Evolutionary conservation across 2,113 vertebrate genomes (phyloP).

Genomic region (Furnarius figulus): DNA sequence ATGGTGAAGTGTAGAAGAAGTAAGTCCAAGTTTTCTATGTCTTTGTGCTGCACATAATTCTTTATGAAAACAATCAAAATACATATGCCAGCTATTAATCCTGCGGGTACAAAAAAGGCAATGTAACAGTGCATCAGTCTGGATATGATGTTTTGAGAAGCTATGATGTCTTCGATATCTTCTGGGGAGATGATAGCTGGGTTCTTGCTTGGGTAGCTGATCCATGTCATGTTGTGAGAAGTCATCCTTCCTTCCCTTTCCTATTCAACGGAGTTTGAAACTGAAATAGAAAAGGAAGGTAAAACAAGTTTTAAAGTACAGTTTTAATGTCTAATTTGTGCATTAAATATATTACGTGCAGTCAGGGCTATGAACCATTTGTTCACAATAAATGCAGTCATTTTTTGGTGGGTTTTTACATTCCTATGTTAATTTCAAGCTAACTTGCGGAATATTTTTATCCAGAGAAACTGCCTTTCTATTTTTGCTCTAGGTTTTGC

Average conservation of each 20-base stretch:
- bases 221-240: constrained; percentile 60
- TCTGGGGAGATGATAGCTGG: not conserved
- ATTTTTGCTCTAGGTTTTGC: not conserved
- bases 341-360: not conserved
- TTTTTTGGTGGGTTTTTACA: not conserved
- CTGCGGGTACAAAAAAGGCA: constrained; percentile 63
- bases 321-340: not conserved
- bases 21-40: constrained; percentile 61
- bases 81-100: constrained; percentile 71
- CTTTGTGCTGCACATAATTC: constrained; percentile 44
- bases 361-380: not conserved
- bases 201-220: constrained; percentile 64
- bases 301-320: not conserved
- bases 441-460: not conserved
- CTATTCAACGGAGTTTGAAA: not conserved
- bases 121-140: constrained; percentile 73
- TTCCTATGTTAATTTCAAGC: not conserved
- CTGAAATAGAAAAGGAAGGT: not conserved
- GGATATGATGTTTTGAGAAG: constrained; percentile 70
- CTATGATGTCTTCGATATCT: constrained; percentile 26
- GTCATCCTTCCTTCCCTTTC: constrained; percentile 27
- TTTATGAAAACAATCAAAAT: constrained; percentile 70
- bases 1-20: constrained; percentile 72
- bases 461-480: not conserved
- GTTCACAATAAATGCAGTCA: not conserved